Evolutionary conservation across 2,888 invertebrate genomes (phyloP), one percentile per base, ranked within the genome.

Genomic region (Phaonia tiefii): DNA sequence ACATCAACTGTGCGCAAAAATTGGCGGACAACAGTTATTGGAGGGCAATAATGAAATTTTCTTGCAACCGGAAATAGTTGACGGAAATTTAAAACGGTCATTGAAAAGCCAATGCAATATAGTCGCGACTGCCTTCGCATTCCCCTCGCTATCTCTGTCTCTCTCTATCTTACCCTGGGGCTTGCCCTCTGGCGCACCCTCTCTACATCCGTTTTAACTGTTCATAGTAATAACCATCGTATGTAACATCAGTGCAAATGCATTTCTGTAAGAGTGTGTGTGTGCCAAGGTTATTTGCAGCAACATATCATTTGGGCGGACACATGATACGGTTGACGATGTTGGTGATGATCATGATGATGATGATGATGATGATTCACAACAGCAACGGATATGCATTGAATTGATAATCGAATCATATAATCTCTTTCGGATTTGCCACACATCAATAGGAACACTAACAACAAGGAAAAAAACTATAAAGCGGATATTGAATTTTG

Each of bases 1-100:
- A 66, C 46, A 67, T 31, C 66, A 79, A 17, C 67, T 72, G n/a
- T n/a, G n/a, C n/a, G n/a, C 65, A 79, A 63, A 65, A 70, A 70
- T 8, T 63, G 60, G 15, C 20, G 44, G 56, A 54, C 78, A 22
- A 13, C 63, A 11, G 63, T n/a, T n/a, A 22, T n/a, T 56, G 63
- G 69, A 71, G 75, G 83, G 77, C 82, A 78, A 82, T 85, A 83
- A 85, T 80, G 82, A 77, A 83, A 84, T 84, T 84, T 83, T 73
- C 81, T 81, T 67, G 75, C 79, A 79, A 84, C 69, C 84, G 84
- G 85, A 85, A 84, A 84, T 84, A 83, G 81, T 84, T 83, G 84
- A 80, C 84, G 84, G 84, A 85, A 84, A 84, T 84, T 80, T 63
- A 70, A 69, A 83, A 77, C 75, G 79, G 76, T 78, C 77, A 83